Evolutionary conservation across 2,113 vertebrate genomes (phyloP), one percentile per base, ranked within the genome.

Genomic region (Pica pica): DNA sequence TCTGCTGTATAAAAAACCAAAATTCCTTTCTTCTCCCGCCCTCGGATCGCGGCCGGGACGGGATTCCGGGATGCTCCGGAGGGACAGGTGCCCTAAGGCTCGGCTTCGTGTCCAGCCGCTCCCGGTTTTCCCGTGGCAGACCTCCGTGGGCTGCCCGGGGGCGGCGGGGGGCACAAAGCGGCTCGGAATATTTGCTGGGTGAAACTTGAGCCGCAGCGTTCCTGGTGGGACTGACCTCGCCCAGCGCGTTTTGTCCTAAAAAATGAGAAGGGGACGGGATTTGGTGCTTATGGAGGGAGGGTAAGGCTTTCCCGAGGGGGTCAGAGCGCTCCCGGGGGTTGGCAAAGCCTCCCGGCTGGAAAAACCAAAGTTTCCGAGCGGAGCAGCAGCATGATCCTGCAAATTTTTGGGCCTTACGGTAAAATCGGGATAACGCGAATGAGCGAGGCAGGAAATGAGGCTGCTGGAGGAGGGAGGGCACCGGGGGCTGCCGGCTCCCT

Each of bases 331-430:
- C 2, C 42, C 6, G 28, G 64, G 2, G 57, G 31, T 4, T 1
- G 22, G 19, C 1, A 14, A 6, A 77, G 27, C 19, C 50, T 41
- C 50, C 11, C 10, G 1, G 33, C 59, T 39, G 82, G 24, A 18
- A 71, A 88, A 35, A 11, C 7, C 55, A 8, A 87, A 83, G 78
- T 83, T 94, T 83, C n/a, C 13, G 4, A 37, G 33, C 1, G 8
- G 10, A 63, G 87, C 79, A 10, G 92, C 67, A 65, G 68, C 30
- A 35, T 89, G 87, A 95, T 33, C 93, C 93, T 95, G 84, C 82
- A 89, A 4, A 85, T 80, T 89, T 85, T 47, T 1, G 59, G 82
- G 90, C 84, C 82, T 90, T 9, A 16, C 0, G 35, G 60, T 57
- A 35, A 49, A 39, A 61, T 24, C 0, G 17, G 85, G 94, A 21